A percentile compares a stretch with the other conserved stretches of the same genome.
Evolutionary conservation across 2,888 invertebrate species (phyloP).

Genomic region (Sphaerophoria taeniata): DNA sequence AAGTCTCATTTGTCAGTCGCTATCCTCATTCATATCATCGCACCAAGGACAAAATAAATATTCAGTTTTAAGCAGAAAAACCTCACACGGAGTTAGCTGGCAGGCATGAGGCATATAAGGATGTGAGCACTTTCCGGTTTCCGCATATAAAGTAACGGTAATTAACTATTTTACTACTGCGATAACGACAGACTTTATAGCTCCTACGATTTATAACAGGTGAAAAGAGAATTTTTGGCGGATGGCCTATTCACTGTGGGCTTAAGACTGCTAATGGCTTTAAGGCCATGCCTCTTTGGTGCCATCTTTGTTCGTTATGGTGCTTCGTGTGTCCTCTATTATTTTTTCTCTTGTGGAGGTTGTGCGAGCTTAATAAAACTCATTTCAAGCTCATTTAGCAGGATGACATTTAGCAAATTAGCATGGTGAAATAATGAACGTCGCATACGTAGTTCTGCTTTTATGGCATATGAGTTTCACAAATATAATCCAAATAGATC

Average conservation of each 20-base stretch:
- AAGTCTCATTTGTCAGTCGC: slow-evolving; percentile 2
- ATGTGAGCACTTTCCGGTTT: slow-evolving; percentile 25
- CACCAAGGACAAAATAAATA: slow-evolving; percentile 14
- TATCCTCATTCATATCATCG: neutral
- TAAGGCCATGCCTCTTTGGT: too few species aligned
- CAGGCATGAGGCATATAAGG: neutral
- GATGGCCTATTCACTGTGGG: neutral
- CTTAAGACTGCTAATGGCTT: too few species aligned
- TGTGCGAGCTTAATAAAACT: too few species aligned
- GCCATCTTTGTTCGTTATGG: too few species aligned
- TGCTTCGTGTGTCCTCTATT: too few species aligned
- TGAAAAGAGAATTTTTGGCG: slow-evolving; percentile 8
- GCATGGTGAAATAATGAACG: too few species aligned
- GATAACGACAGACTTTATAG: neutral
- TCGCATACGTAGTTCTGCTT: too few species aligned
- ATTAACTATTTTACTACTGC: slow-evolving; percentile 38
- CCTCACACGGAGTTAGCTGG: neutral
- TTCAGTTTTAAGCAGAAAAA: slow-evolving; percentile 8
- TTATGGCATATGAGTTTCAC: too few species aligned
- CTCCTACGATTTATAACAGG: slow-evolving; percentile 35
- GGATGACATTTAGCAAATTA: too few species aligned
- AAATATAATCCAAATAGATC: too few species aligned
- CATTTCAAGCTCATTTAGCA: too few species aligned
- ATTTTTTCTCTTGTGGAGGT: too few species aligned
- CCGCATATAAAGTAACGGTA: slow-evolving; percentile 47